Conservation (phyloP, 2,888 invertebrate species). For the Lasioglossum figueresi region DNA sequence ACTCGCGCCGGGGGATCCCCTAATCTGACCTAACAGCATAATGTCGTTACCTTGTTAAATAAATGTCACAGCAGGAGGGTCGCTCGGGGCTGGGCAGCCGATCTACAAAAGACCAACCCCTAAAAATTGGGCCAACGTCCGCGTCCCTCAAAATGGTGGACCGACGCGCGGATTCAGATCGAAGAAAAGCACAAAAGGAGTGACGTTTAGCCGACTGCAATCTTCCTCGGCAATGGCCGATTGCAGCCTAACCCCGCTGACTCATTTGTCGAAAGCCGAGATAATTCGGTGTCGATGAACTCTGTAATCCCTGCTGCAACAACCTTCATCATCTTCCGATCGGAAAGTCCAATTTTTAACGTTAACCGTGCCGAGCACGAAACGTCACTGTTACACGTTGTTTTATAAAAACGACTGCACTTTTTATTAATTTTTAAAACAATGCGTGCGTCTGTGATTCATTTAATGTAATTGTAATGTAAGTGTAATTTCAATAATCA, state of each 20-base stretch:
- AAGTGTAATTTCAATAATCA: background rate
- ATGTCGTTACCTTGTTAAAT: conserved; percentile 82
- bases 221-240: conserved; percentile 53
- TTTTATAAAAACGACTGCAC: background rate
- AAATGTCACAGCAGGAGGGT: conserved; percentile 78
- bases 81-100: conserved; percentile 66
- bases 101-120: conserved; percentile 74
- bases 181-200: conserved; percentile 44
- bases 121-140: conserved; percentile 79
- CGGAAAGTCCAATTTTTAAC: conserved; percentile 2
- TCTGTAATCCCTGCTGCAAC: conserved; percentile 15
- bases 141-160: conserved; percentile 78
- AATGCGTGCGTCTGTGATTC: background rate
- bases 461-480: too few relatives aligned
- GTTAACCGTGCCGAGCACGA: background rate
- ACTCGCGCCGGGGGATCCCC: conserved; percentile 76
- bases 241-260: conserved; percentile 41
- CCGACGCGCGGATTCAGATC: conserved; percentile 29
- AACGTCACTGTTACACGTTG: background rate
- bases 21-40: conserved; percentile 79
- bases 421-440: background rate
- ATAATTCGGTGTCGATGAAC: conserved; percentile 37
- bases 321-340: background rate
- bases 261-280: conserved; percentile 19
- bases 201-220: conserved; percentile 46